Base-by-base conservation (phyloP, 2,797 vertebrate species). In the Schizopygopsis pylzovi region DNA sequence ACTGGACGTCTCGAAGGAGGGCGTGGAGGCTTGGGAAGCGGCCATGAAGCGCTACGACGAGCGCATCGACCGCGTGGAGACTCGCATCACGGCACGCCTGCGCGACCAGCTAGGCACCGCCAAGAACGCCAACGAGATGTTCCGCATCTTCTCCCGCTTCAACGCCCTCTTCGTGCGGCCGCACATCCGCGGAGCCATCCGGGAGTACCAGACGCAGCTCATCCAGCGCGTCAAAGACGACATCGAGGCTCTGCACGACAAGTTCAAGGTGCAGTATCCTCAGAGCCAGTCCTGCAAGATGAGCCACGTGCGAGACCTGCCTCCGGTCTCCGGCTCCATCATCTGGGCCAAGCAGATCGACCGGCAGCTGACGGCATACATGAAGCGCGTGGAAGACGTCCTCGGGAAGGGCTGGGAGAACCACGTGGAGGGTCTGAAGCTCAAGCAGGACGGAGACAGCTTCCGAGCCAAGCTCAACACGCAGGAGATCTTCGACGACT, bases 261-360 rank as follows among this genome's bases (percentile, higher is more conserved):
- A 99, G 91, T 99, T 99, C 92, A 99, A 99, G 93, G 98, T 99
- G 43, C 98, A 99, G 79, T 99, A 99, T 88, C 98, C 98, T 0
- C 98, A 99, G 92, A 99, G 98, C 79, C 98, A 99, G 80, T 97
- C 98, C 0, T 99, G 98, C 77, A 99, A 99, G 93, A 99, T 99
- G 98, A 99, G 98, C 90, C 98, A 99, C 0, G 98, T 99, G 52
- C 95, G 98, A 0, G 98, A 99, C 90, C 92, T 99, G 89, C 98
- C 98, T 0, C 98, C 98, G 0, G 97, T 99, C 75, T 99, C 98
- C 0, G 98, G 98, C 41, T 99, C 98, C 78, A 99, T 99, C 85
- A 99, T 99, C 92, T 99, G 98, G 98, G 98, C 98, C 20, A 99
- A 99, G 89, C 98, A 99, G 94, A 99, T 99, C 1, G 98, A 99